Percentiles rank a stretch among this genome's conserved stretches.
These are phyloP conservation scores for Cacatua alba DNA, from an alignment of 2,113 vertebrate genomes.

Conservation along the genomic window DNA sequence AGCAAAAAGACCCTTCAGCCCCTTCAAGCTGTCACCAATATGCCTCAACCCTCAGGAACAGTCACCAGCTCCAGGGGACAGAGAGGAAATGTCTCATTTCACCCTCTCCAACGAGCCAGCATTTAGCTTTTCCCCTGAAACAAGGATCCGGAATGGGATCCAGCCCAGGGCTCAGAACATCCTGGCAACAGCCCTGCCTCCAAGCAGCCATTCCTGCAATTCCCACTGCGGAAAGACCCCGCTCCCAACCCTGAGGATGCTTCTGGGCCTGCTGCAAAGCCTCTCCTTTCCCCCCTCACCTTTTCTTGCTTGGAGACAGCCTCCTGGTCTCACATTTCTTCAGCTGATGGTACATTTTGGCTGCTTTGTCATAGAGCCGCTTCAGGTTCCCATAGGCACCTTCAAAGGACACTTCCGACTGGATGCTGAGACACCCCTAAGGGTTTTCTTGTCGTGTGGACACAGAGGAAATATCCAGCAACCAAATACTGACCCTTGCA, in stretches of 20 bases:
- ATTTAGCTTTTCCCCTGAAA: not conserved
- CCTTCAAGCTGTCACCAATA: not conserved
- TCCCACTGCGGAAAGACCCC: not conserved
- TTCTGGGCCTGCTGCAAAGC: not conserved
- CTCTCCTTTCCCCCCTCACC: constrained; percentile 71
- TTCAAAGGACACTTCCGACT: too few species aligned
- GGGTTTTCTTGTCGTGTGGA: constrained; percentile 84
- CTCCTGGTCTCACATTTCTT: constrained; percentile 92
- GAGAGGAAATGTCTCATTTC: not conserved
- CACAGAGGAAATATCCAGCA: constrained; percentile 81
- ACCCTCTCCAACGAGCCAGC: not conserved
- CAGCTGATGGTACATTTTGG: constrained; percentile 95
- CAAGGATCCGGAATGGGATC: not conserved
- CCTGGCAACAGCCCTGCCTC: not conserved
- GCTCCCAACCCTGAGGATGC: not conserved
- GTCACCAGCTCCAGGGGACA: not conserved
- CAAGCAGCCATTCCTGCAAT: not conserved
- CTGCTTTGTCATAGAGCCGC: constrained; percentile 93
- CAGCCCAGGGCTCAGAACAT: too few species aligned
- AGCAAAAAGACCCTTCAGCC: not conserved
- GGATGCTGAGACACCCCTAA: too few species aligned
- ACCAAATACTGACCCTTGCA: constrained; percentile 79
- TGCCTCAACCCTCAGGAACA: not conserved
- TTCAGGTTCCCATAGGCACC: constrained; percentile 95
- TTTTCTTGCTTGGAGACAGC: constrained; percentile 89